Evolutionary conservation across 2,113 vertebrate genomes (phyloP).

Genomic region (Polypterus bichir): DNA sequence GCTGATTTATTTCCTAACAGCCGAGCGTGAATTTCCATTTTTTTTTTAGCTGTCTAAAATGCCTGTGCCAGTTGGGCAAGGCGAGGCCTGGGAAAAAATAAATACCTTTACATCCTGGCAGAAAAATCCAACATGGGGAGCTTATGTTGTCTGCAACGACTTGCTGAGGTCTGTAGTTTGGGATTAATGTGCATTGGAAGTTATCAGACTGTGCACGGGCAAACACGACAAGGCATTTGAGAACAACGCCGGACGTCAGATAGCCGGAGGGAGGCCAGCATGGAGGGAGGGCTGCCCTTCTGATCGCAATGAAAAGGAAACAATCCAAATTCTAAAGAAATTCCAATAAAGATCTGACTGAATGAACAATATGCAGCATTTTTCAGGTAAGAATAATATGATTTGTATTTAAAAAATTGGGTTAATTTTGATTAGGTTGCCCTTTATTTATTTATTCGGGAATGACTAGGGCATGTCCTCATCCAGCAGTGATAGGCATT

Average conservation of each 20-base stretch:
- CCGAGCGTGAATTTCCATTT: too few species aligned
- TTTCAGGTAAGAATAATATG: constrained; percentile 40
- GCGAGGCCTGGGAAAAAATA: not conserved
- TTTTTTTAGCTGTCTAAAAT: not conserved
- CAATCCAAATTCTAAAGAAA: too few species aligned
- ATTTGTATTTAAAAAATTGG: not conserved
- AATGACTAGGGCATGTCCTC: too few species aligned
- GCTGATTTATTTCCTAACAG: too few species aligned
- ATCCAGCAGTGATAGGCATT: too few species aligned
- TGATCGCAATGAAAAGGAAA: too few species aligned
- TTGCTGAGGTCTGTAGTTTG: constrained; percentile 17
- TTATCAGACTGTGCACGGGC: constrained; percentile 27
- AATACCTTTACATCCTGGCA: constrained; percentile 8
- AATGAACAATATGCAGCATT: constrained; percentile 18
- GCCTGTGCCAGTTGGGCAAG: not conserved
- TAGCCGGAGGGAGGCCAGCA: too few species aligned
- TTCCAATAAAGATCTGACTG: too few species aligned
- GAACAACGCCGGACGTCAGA: not conserved
- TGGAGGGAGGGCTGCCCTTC: too few species aligned
- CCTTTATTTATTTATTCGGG: too few species aligned
- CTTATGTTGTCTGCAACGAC: constrained; percentile 15
- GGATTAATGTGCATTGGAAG: constrained; percentile 23
- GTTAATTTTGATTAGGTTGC: not conserved
- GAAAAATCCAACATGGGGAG: constrained; percentile 15
- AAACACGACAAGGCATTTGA: constrained; percentile 6